Evolutionary conservation across 2,113 vertebrate species (phyloP).

Genomic region (Callipepla californica): DNA sequence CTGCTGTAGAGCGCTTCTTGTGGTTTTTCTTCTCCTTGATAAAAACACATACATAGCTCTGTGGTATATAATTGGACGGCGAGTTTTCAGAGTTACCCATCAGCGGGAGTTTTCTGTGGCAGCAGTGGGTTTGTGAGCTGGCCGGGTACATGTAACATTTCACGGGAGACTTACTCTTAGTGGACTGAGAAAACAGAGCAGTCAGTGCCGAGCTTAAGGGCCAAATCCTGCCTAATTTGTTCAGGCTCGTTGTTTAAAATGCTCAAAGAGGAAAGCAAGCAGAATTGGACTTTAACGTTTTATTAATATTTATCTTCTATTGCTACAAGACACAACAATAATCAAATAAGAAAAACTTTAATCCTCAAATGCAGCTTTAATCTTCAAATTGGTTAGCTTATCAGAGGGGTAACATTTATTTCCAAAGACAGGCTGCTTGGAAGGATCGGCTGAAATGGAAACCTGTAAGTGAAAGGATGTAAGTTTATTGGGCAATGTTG

Average conservation of each 20-base stretch:
- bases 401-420: slow-evolving; percentile 62
- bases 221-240: neutral
- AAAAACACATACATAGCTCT: neutral
- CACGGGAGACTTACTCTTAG: slow-evolving; percentile 80
- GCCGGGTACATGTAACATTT: slow-evolving; percentile 32
- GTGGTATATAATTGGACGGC: slow-evolving; percentile 56
- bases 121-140: neutral
- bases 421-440: slow-evolving; percentile 48
- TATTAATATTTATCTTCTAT: slow-evolving; percentile 57
- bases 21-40: slow-evolving; percentile 43
- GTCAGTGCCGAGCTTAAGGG: neutral
- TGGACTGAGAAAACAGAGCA: slow-evolving; percentile 79
- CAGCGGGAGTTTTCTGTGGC: slow-evolving; percentile 17
- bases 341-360: slow-evolving; percentile 69
- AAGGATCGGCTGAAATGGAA: slow-evolving; percentile 60
- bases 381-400: slow-evolving; percentile 68
- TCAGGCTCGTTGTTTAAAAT: neutral
- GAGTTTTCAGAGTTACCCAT: slow-evolving; percentile 38
- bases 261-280: neutral
- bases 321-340: slow-evolving; percentile 28
- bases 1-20: slow-evolving; percentile 22
- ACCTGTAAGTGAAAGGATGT: slow-evolving; percentile 38
- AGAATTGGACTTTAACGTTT: slow-evolving; percentile 40
- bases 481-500: slow-evolving; percentile 57
- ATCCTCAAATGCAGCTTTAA: slow-evolving; percentile 66